Percentiles rank a stretch among this genome's conserved stretches.
These are phyloP conservation scores for Yasuhikotakia modesta DNA, from an alignment of 2,797 vertebrate genomes.

Conservation along the genomic window DNA sequence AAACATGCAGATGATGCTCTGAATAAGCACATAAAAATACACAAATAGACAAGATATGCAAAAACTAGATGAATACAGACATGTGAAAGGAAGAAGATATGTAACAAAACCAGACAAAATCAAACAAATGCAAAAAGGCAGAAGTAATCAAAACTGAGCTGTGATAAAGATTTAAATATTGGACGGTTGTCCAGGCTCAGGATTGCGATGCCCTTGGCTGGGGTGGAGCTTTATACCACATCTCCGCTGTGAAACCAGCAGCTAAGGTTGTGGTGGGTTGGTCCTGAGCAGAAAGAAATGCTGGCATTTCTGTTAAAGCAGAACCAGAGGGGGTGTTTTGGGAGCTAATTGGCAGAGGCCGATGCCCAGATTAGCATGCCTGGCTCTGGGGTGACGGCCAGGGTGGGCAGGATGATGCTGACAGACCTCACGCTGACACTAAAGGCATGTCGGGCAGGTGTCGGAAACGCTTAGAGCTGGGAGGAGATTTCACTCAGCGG, in stretches of 20 bases:
- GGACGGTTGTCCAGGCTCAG: slow-evolving; percentile 14
- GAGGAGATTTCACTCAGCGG: slow-evolving; percentile 47
- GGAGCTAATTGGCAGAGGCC: slow-evolving; percentile 57
- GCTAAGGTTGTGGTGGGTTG: slow-evolving; percentile 38
- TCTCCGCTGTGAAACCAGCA: slow-evolving; percentile 36
- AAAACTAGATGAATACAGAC: background rate
- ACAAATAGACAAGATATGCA: no score
- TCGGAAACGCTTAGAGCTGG: slow-evolving; percentile 53
- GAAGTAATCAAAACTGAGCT: slow-evolving; percentile 42
- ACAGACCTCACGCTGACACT: slow-evolving; percentile 56
- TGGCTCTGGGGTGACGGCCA: slow-evolving; percentile 49
- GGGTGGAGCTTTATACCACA: background rate
- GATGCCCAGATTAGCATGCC: slow-evolving; percentile 51
- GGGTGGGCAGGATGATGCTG: slow-evolving; percentile 53
- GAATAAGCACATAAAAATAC: background rate
- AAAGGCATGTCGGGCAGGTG: slow-evolving; percentile 62
- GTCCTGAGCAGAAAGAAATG: slow-evolving; percentile 50
- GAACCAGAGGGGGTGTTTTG: slow-evolving; percentile 41
- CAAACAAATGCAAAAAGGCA: slow-evolving; percentile 9
- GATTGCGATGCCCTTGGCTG: slow-evolving; percentile 37
- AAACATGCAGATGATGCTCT: background rate
- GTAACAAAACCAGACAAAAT: background rate
- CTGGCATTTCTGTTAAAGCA: slow-evolving; percentile 45
- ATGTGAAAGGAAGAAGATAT: background rate
- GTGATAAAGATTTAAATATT: slow-evolving; percentile 4